Evolutionary conservation across 1,140 invertebrate genomes (phyloP).

Genomic region (Drosophila triauraria): DNA sequence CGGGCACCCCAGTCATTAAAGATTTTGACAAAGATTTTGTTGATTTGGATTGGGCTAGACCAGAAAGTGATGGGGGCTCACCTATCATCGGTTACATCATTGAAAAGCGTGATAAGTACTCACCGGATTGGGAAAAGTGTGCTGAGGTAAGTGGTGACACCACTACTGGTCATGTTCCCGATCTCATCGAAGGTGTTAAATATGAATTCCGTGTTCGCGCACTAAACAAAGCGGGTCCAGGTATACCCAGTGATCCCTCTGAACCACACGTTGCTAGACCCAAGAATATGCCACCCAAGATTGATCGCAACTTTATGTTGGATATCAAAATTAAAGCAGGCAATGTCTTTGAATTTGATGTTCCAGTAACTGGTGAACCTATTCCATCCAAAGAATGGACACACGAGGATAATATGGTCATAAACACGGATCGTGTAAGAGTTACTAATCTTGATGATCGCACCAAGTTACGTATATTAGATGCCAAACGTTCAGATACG

Average conservation of each 20-base stretch:
- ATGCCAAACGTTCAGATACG: conserved; percentile 95
- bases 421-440: conserved; percentile 93
- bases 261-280: conserved; percentile 95
- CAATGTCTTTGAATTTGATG: conserved; percentile 96
- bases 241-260: conserved; percentile 95
- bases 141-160: conserved; percentile 93
- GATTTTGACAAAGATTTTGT: conserved; percentile 98
- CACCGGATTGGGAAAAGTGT: conserved; percentile 94
- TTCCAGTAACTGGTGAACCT: conserved; percentile 97
- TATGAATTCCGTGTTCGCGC: conserved; percentile 98
- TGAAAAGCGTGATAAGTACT: conserved; percentile 97
- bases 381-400: conserved; percentile 97
- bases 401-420: conserved; percentile 92
- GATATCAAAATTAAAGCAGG: conserved; percentile 97
- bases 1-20: conserved; percentile 94
- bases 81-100: conserved; percentile 97
- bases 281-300: conserved; percentile 95
- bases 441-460: conserved; percentile 94
- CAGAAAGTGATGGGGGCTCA: conserved; percentile 93
- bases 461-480: conserved; percentile 94
- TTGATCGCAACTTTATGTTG: conserved; percentile 96
- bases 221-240: conserved; percentile 97
- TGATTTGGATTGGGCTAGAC: conserved; percentile 97
- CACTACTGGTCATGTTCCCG: conserved; percentile 92
- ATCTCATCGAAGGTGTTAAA: conserved; percentile 95